Conservation (phyloP, 2,888 invertebrate species). For the Eupithecia pulchellata region DNA sequence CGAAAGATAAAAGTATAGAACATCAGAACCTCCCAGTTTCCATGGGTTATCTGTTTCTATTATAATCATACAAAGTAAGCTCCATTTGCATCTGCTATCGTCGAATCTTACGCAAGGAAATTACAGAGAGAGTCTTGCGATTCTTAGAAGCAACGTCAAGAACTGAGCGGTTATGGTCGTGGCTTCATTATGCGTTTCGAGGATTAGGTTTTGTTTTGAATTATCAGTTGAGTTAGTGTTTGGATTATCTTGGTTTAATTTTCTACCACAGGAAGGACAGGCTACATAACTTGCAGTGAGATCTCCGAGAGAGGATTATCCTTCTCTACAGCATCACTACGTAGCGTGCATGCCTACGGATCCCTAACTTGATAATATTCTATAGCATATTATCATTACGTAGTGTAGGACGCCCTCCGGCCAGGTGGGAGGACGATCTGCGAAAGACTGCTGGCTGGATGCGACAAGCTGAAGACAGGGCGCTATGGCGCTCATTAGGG, state of each 20-base stretch:
- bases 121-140: constrained; percentile 10
- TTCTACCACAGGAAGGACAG: neutral
- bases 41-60: constrained; percentile 51
- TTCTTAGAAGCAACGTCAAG: constrained; percentile 25
- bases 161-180: constrained; percentile 16
- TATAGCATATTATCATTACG: too few species aligned
- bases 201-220: constrained; percentile 4
- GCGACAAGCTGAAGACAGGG: too few species aligned
- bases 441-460: too few species aligned
- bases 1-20: constrained; percentile 46
- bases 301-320: too few species aligned
- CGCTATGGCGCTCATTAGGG: too few species aligned
- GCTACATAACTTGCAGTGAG: too few species aligned
- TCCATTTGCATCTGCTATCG: constrained; percentile 36
- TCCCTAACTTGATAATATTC: too few species aligned
- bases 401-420: too few species aligned
- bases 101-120: constrained; percentile 32
- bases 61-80: constrained; percentile 41
- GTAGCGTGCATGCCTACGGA: too few species aligned
- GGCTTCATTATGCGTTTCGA: constrained; percentile 14
- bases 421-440: too few species aligned
- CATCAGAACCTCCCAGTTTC: constrained; percentile 50
- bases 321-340: too few species aligned
- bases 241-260: neutral
- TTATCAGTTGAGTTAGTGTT: neutral